Base-by-base conservation (phyloP, 2,797 vertebrate genomes). In the Arrhamphus sclerolepis region DNA sequence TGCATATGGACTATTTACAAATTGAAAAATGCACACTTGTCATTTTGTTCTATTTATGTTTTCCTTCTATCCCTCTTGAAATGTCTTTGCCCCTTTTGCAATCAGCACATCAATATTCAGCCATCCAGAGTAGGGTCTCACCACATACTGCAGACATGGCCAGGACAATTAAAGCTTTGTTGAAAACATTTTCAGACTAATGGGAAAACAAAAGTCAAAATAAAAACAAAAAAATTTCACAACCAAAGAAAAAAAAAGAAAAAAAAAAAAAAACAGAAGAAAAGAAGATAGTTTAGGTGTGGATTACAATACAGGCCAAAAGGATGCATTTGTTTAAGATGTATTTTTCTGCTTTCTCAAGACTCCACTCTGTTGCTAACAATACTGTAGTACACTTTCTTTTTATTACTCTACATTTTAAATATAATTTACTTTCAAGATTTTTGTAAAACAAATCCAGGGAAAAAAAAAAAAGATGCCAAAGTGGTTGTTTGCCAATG, bases 1-100 rank as follows among this genome's bases (percentile, higher is more conserved):
- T 98, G 96, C 95, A 96, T 95, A 97, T 97, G 95, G 93, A 89
- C 94, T 98, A 99, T 98, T 95, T 99, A 98, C 96, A 98, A 96
- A 94, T 96, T 95, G 95, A 96, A 98, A 98, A 98, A 98, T 96
- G 96, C 93, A 93, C 91, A 94, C 94, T 94, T 93, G 91, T 91
- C 92, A 93, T 79, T 86, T 90, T 86, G 73, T 87, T 89, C 58
- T 69, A 79, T 82, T 81, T 67, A 63, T 65, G 70, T 89, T 91
- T 87, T 90, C 22, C 24, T 41, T n/a, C 50, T 43, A 22, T 11
- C 40, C n/a, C 22, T 29, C 14, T 21, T 90, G 94, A 95, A 96
- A 94, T 81, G 84, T 88, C 82, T 86, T 90, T 90, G 88, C 83
- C 81, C 84, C 89, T 26, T n/a, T 93, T 92, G 90, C 89, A 92